These are phyloP conservation scores for Horisme vitalbata DNA, from an alignment of 2,888 invertebrate genomes.

Conservation along the genomic window DNA sequence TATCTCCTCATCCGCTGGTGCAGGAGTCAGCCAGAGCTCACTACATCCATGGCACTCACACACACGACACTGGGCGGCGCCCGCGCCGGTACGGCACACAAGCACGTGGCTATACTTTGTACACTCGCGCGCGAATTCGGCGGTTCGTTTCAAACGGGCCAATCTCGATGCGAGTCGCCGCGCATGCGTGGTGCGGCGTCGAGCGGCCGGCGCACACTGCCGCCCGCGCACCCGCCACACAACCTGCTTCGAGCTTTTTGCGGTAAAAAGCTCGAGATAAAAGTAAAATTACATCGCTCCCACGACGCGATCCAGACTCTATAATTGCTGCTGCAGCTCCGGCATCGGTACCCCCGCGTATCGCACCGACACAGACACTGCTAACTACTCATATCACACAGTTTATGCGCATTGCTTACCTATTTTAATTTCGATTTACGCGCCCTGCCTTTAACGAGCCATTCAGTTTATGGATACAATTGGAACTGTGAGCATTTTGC, in stretches of 20 bases:
- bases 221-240: constrained; percentile 39
- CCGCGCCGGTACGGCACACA: constrained; percentile 23
- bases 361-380: constrained; percentile 1
- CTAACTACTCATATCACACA: no score
- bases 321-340: constrained; percentile 7
- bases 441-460: neutral
- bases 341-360: constrained; percentile 3
- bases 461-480: constrained; percentile 8
- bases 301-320: constrained; percentile 43
- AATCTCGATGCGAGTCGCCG: constrained; percentile 21
- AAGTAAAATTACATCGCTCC: constrained; percentile 65
- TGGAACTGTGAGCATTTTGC: constrained; percentile 5
- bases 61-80: constrained; percentile 25
- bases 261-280: constrained; percentile 65
- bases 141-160: constrained; percentile 37
- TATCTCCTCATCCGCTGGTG: constrained; percentile 50
- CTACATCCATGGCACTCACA: constrained; percentile 28
- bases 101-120: constrained; percentile 32
- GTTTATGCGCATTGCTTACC: neutral
- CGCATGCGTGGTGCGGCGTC: constrained; percentile 46
- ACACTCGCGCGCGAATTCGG: constrained; percentile 38
- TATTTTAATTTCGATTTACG: constrained; percentile 6
- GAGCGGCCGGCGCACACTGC: constrained; percentile 63
- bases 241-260: constrained; percentile 71
- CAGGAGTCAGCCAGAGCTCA: constrained; percentile 37